A percentile compares a stretch with the other conserved stretches of the same genome.
These are phyloP conservation scores for Porites lobata DNA, from an alignment of 92 coral and sea anemone species.

Conservation along the genomic window DNA sequence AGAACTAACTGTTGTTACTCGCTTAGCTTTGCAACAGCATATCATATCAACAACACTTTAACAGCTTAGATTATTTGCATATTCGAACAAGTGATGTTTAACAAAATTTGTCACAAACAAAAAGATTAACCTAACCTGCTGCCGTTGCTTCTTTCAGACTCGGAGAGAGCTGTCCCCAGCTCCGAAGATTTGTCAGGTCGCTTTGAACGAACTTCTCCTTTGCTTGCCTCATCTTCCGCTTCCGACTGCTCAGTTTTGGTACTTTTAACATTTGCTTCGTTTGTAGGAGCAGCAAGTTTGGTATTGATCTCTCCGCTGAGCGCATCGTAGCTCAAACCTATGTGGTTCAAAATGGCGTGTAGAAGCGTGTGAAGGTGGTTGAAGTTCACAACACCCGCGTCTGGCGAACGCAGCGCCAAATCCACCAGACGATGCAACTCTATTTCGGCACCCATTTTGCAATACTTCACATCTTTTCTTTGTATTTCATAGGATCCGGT, in stretches of 20 bases:
- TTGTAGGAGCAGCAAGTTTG: constrained; percentile 1
- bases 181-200: background rate
- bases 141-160: background rate
- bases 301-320: constrained; percentile 37
- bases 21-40: background rate
- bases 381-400: constrained; percentile 94
- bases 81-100: constrained; percentile 27
- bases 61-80: constrained; percentile 29
- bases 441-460: constrained; percentile 87
- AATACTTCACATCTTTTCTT: background rate
- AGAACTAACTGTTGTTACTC: background rate
- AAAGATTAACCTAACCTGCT: constrained; percentile 27
- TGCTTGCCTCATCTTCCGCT: background rate
- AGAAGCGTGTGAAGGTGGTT: constrained; percentile 89
- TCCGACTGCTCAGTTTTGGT: constrained; percentile 12
- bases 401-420: constrained; percentile 82
- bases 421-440: constrained; percentile 87
- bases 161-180: background rate
- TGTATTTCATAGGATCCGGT: constrained; percentile 8
- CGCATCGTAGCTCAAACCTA: constrained; percentile 63
- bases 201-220: background rate
- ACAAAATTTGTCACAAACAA: constrained; percentile 40
- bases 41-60: constrained; percentile 28
- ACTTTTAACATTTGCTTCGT: background rate
- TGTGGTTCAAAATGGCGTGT: constrained; percentile 91